Evolutionary conservation across 2,888 invertebrate species (phyloP), one percentile per base, ranked within the genome.

Genomic region (Pseudolycoriella hygida): DNA sequence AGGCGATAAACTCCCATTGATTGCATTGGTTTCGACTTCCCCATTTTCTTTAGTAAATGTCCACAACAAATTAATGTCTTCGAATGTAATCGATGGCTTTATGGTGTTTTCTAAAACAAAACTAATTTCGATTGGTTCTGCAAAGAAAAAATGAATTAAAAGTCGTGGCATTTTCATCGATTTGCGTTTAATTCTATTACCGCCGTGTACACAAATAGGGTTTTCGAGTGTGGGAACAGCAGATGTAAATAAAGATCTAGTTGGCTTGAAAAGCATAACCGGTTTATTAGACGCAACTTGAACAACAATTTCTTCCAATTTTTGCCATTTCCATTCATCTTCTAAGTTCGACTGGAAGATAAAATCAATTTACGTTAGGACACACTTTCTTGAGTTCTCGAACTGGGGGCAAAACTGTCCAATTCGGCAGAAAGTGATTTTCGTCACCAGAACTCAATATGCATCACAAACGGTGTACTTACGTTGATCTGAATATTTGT

Each of bases 71-170:
- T 63, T 61, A 11, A 64, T 62, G 31, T 63, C 59, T 3, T 57
- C 55, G 32, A 66, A 57, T 1, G 54, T 54, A 14, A 66, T 60
- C 17, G 72, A 70, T 50, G 93, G 67, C 44, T 76, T 74, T 19
- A 92, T 69, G 11, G 62, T 60, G 46, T 64, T 66, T 2, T 57
- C 56, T 3, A 66, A 50, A 4, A 55, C 55, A 10, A 64, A 60
- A 37, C 80, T 77, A 45, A 92, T 70, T 61, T 80, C 80, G 45
- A 92, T 77, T 1, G 84, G 82, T 61, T 93, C 92, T 76, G 63
- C 43, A 64, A 62, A 41, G n/a, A n/a, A n/a, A n/a, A n/a, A 8
- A 25, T 4, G 25, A 25, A 25, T 25, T 25, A 6, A 25, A 4
- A 25, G 8, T 25, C 8, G 4, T 25, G 5, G 5, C 4, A 10